Percentiles rank a stretch among this genome's conserved stretches.
phyloP scores from a whole-genome alignment of 2,888 invertebrate genomes.

The Nowickia ferox region DNA sequence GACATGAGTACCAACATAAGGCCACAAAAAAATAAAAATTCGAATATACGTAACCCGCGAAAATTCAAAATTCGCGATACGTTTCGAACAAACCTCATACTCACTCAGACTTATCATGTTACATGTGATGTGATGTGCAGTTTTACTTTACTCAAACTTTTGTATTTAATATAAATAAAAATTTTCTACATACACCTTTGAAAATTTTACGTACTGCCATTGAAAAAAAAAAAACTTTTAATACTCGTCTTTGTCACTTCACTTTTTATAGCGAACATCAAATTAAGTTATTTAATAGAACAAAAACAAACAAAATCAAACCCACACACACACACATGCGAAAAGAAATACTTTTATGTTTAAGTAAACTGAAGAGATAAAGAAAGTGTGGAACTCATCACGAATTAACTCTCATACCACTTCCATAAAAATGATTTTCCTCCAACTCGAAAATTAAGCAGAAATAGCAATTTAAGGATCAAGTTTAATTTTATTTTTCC shows the following conservation, averaged over 20 bases:
- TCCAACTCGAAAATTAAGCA: too few relatives aligned
- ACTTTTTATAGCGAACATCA: slow-evolving; percentile 41
- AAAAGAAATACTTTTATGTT: not conserved
- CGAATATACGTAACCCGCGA: too few relatives aligned
- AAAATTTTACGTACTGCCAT: not conserved
- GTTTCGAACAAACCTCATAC: too few relatives aligned
- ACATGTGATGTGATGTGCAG: slow-evolving; percentile 47
- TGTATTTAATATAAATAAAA: not conserved
- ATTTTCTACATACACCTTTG: slow-evolving; percentile 6
- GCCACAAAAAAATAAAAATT: too few relatives aligned
- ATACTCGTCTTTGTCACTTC: not conserved
- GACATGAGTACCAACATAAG: too few relatives aligned
- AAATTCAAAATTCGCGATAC: too few relatives aligned
- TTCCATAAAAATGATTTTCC: too few relatives aligned
- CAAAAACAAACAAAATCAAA: not conserved
- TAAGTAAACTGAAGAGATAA: not conserved
- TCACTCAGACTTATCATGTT: slow-evolving; percentile 59
- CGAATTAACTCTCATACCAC: too few relatives aligned
- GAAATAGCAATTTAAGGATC: too few relatives aligned
- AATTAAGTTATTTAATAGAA: slow-evolving; percentile 51
- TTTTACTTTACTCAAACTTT: not conserved
- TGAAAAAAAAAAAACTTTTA: slow-evolving; percentile 19
- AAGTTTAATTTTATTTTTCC: too few relatives aligned
- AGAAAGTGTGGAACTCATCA: not conserved
- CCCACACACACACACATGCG: not conserved